A percentile compares a stretch with the other conserved stretches of the same genome.
Conservation (phyloP, 2,888 invertebrate species). For the Cerastis leucographa region DNA sequence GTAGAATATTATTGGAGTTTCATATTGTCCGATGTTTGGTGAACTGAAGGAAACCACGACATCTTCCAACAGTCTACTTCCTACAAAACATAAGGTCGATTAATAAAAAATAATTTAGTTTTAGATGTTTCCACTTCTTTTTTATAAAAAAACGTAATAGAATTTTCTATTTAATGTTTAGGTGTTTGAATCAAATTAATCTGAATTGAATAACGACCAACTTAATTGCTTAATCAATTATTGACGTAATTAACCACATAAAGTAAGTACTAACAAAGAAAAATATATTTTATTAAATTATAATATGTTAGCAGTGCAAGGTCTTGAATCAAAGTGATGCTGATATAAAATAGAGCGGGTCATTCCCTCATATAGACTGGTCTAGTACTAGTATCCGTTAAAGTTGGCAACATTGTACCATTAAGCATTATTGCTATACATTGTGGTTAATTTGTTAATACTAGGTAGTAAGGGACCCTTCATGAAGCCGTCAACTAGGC, state of each 20-base stretch:
- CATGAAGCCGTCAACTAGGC: neutral
- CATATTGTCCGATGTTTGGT: slow-evolving; percentile 80
- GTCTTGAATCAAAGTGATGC: neutral
- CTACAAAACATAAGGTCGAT: slow-evolving; percentile 69
- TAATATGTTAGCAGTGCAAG: neutral
- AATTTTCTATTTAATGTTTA: neutral
- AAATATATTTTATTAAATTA: neutral
- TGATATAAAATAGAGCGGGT: neutral
- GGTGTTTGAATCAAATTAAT: neutral
- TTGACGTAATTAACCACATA: neutral
- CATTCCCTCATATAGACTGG: neutral
- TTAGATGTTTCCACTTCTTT: neutral
- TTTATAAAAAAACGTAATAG: neutral
- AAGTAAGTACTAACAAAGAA: neutral
- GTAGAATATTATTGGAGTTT: slow-evolving; percentile 84
- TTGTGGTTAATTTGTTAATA: neutral
- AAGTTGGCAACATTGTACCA: slow-evolving; percentile 18
- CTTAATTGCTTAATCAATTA: slow-evolving; percentile 11
- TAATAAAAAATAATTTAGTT: neutral
- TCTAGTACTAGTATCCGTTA: neutral
- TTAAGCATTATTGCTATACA: neutral
- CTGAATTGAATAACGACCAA: neutral
- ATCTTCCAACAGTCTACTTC: slow-evolving; percentile 67
- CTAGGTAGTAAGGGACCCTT: neutral
- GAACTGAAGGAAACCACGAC: slow-evolving; percentile 72